Conservation (phyloP, 1,140 invertebrate genomes). For the Ylistrum balloti region DNA sequence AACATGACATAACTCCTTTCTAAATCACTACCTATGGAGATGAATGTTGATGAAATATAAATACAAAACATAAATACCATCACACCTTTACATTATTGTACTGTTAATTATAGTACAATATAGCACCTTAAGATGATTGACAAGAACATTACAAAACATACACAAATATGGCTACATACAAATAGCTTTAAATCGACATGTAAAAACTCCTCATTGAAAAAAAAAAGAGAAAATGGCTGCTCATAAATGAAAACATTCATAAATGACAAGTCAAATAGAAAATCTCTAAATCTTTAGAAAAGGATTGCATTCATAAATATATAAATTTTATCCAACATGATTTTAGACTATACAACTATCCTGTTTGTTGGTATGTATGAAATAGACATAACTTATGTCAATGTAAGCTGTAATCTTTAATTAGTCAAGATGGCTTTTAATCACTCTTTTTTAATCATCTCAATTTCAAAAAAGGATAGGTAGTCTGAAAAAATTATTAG, state of each 20-base stretch:
- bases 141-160: not conserved
- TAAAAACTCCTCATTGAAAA: not conserved
- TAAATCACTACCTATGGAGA: not conserved
- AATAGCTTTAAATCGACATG: not conserved
- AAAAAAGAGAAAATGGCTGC: not conserved
- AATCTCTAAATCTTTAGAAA: no score
- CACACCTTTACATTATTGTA: not conserved
- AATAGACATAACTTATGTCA: no score
- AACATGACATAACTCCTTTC: not conserved
- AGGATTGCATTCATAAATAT: no score
- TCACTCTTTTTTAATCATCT: no score
- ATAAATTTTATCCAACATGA: no score
- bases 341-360: no score
- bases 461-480: no score
- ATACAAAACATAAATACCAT: not conserved
- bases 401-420: no score
- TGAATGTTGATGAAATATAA: not conserved
- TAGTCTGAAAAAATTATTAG: no score
- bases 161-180: not conserved
- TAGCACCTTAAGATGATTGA: not conserved
- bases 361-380: no score
- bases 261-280: not conserved
- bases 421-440: no score
- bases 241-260: not conserved
- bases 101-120: not conserved